Evolutionary conservation across 2,113 vertebrate species (phyloP), one percentile per base, ranked within the genome.

Genomic region (Takifugu bimaculatus): DNA sequence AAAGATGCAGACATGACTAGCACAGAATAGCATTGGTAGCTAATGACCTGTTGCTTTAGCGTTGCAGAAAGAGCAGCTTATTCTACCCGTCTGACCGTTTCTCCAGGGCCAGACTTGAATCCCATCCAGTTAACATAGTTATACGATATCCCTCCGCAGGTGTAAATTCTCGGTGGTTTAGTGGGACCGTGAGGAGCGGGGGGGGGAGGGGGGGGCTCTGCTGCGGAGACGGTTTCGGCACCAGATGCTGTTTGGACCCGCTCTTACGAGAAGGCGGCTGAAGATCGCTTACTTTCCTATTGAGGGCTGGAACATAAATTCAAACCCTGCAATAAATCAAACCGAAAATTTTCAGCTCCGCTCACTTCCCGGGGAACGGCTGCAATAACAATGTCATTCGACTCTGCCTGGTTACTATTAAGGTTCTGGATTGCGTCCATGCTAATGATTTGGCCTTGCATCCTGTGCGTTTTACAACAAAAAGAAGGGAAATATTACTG

Each of bases 361-460:
- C 77, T 83, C 79, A 74, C 81, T 82, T 88, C 85, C 81, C 75
- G 20, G 68, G 54, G 75, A 82, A 87, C 78, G 78, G 80, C 84
- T 79, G 83, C 87, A 84, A 90, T 87, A 89, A 88, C 88, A 86
- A 84, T 88, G 87, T 91, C 88, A 87, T 84, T 66, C 42, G 74
- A 85, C 72, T 81, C 75, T 73, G 83, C 86, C 83, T 82, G 83
- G 82, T 87, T 84, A 72, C 85, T 77, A 85, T 87, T 85, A 88
- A 80, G 58, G 68, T 80, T 72, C 83, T 86, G 83, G 84, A 87
- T 70, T 60, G 49, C 54, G 13, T 81, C 84, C 85, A 84, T 71
- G 80, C 82, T 85, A 86, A 87, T 86, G 76, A 85, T 81, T 77
- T 63, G 80, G 74, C 69, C 49, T 79, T 55, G 74, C 78, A 74